These are phyloP conservation scores for Bembecia ichneumoniformis DNA, from an alignment of 2,888 invertebrate genomes.

Conservation along the genomic window DNA sequence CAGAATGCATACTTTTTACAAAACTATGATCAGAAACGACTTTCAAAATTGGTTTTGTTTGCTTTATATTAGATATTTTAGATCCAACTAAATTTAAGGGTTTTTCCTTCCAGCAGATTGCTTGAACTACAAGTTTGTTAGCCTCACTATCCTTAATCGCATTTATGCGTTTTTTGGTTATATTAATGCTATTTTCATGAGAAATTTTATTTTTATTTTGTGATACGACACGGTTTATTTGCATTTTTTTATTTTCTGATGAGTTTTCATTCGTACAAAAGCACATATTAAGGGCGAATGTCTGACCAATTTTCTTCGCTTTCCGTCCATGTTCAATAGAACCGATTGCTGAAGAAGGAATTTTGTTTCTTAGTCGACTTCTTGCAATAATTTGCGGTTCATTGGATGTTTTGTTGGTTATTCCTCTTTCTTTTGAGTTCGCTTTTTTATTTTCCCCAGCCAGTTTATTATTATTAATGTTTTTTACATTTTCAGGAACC, in stretches of 20 bases:
- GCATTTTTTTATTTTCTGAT: slow-evolving; percentile 10
- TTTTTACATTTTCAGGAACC: neutral
- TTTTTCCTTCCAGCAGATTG: slow-evolving; percentile 14
- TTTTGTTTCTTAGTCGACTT: neutral
- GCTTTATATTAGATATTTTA: slow-evolving; percentile 19
- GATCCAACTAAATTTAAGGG: slow-evolving; percentile 15
- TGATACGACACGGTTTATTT: neutral
- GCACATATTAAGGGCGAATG: slow-evolving; percentile 51
- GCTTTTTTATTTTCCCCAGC: neutral
- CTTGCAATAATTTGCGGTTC: neutral
- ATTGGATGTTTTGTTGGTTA: neutral
- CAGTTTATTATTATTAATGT: neutral
- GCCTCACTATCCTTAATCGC: neutral
- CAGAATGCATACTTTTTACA: slow-evolving; percentile 16
- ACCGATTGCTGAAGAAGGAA: neutral
- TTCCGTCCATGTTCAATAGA: neutral
- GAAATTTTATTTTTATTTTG: too few relatives aligned
- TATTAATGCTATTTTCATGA: slow-evolving; percentile 6
- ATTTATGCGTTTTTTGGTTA: slow-evolving; percentile 3
- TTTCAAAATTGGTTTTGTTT: slow-evolving; percentile 27
- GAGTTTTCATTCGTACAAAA: slow-evolving; percentile 32
- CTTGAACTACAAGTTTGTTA: neutral
- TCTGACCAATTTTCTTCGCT: slow-evolving; percentile 16
- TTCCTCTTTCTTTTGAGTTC: neutral
- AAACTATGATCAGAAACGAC: slow-evolving; percentile 12